Percentiles rank a stretch among this genome's conserved stretches.
Evolutionary conservation across 2,113 vertebrate genomes (phyloP).

Genomic region (Microtus montanus): DNA sequence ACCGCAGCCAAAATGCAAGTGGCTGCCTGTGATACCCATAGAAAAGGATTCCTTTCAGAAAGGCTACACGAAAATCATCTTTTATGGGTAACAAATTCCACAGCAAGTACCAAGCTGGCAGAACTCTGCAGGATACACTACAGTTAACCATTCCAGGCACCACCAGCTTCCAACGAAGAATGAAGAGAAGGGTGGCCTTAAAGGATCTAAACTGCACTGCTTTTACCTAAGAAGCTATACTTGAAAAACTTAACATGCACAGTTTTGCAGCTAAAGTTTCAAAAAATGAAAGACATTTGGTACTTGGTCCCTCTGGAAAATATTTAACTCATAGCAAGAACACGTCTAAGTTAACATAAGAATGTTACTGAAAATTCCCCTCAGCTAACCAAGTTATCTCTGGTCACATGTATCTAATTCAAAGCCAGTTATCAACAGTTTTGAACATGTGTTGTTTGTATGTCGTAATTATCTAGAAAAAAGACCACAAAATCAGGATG

Average conservation of each 20-base stretch:
- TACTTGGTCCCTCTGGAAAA: not conserved
- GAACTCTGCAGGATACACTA: not conserved
- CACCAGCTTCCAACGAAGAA: not conserved
- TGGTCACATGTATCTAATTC: not conserved
- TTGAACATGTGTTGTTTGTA: not conserved
- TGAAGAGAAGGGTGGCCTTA: not conserved
- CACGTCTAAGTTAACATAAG: not conserved
- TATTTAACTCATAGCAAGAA: conserved; percentile 27
- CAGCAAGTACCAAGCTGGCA: not conserved
- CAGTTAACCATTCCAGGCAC: fast-evolving
- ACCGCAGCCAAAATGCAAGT: not conserved
- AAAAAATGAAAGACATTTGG: not conserved
- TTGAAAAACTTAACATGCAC: not conserved
- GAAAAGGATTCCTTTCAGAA: not conserved
- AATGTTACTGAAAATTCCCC: not conserved
- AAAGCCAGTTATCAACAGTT: not conserved
- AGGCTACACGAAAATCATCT: not conserved
- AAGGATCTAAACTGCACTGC: not conserved
- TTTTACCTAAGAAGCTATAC: not conserved
- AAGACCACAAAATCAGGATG: not conserved
- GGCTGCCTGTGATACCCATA: not conserved
- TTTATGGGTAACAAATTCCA: not conserved
- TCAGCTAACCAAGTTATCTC: not conserved
- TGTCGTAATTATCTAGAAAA: not conserved
- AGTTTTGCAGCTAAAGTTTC: not conserved